Evolutionary conservation across 2,113 vertebrate genomes (phyloP).

Genomic region (Symphodus melops): DNA sequence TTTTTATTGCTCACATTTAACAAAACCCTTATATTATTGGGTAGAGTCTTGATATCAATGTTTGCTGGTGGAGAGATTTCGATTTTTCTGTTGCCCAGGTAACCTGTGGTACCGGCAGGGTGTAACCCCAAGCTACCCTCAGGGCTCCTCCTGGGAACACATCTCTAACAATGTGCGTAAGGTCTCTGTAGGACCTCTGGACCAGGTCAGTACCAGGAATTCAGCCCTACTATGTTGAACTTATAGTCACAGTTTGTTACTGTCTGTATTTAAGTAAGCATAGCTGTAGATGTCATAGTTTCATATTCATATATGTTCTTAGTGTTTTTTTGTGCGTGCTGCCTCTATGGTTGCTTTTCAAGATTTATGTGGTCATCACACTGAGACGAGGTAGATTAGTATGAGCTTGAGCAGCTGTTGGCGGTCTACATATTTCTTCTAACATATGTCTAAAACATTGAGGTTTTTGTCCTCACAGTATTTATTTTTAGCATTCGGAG

Average conservation of each 20-base stretch:
- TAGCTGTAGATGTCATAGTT: neutral
- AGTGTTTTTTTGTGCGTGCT: too few relatives aligned
- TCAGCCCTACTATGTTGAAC: neutral
- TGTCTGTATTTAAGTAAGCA: too few relatives aligned
- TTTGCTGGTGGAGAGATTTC: neutral
- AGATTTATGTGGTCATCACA: too few relatives aligned
- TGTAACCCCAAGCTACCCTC: constrained; percentile 93
- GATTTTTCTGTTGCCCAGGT: constrained; percentile 69
- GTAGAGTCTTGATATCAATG: neutral
- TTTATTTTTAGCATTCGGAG: neutral
- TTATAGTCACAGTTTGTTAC: too few relatives aligned
- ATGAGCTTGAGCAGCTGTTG: too few relatives aligned
- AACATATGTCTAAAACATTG: too few relatives aligned
- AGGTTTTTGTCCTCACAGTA: neutral
- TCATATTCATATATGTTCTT: too few relatives aligned
- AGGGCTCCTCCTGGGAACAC: constrained; percentile 93
- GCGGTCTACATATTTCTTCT: too few relatives aligned
- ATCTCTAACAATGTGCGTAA: constrained; percentile 96
- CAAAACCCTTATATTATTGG: too few relatives aligned
- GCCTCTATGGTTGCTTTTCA: too few relatives aligned
- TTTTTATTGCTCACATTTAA: too few relatives aligned
- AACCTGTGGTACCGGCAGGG: constrained; percentile 94
- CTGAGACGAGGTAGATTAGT: too few relatives aligned
- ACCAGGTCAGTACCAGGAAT: constrained; percentile 88
- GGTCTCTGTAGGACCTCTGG: constrained; percentile 93